Evolutionary conservation across 2,113 vertebrate genomes (phyloP).

Genomic region (Eulacestoma nigropectus): DNA sequence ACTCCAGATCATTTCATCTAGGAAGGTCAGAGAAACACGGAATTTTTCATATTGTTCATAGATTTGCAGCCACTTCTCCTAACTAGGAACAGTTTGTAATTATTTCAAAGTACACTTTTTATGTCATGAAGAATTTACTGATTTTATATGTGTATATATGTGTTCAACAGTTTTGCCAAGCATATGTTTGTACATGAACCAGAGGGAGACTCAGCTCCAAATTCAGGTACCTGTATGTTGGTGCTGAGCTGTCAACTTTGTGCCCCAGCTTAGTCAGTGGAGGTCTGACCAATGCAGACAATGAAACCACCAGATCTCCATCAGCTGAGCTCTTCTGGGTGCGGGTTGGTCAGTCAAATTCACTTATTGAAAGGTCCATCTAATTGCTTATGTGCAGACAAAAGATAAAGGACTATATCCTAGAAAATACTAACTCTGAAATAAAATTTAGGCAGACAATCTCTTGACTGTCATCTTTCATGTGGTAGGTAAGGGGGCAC

Average conservation of each 20-base stretch:
- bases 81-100: not conserved
- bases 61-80: not conserved
- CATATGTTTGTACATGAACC: not conserved
- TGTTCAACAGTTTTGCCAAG: not conserved
- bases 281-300: not conserved
- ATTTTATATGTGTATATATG: not conserved
- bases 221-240: not conserved
- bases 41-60: not conserved
- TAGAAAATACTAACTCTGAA: not conserved
- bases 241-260: not conserved
- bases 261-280: not conserved
- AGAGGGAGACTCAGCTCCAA: not conserved
- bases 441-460: not conserved
- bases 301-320: not conserved
- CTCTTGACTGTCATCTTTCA: not conserved
- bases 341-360: not conserved
- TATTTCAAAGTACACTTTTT: not conserved
- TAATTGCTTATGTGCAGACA: not conserved
- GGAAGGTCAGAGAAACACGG: not conserved
- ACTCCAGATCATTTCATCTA: not conserved
- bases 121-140: not conserved
- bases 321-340: not conserved
- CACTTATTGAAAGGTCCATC: not conserved
- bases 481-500: not conserved
- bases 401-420: not conserved